Evolutionary conservation across 2,113 vertebrate genomes (phyloP), one percentile per base, ranked within the genome.

Genomic region (Otus sunia): DNA sequence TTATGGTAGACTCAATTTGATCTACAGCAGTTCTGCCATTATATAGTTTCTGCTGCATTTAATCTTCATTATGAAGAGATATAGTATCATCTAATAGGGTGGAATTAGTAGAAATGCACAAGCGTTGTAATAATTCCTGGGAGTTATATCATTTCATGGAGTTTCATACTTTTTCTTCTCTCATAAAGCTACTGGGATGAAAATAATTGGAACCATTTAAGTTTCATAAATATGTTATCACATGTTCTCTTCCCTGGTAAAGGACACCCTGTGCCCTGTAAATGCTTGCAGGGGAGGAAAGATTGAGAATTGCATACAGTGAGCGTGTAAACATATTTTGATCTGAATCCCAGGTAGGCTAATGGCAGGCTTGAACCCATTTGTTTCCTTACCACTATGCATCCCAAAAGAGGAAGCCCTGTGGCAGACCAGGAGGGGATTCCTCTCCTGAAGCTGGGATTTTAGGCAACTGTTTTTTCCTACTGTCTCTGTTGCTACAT

Each of bases 1-100:
- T 98, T 98, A 67, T 90, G 96, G 96, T 96, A 97, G 97, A 97
- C 97, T 98, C 96, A 97, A 96, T 98, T 94, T 97, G 96, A 98
- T 98, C 97, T 97, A 89, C 83, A 87, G 86, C 88, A 71, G 82
- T 95, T 94, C 84, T 96, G 68, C 96, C 91, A 97, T 98, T 98
- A 97, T 98, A 91, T 96, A 90, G 83, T 96, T 98, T 97, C 98
- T 98, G 92, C 96, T 97, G 64, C 95, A 95, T 98, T 98, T 97
- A 96, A 95, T 97, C 96, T 97, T 98, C 94, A 96, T 98, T 98
- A 97, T 97, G 89, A 75, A 95, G 97, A 97, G 97, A 97, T 96
- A 96, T 59, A 58, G 41, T 97, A 96, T 96, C 97, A 91, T 95
- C 92, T 98, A 98, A 98, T 97, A 97, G 90, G 73, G 77, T 97